These are phyloP conservation scores for Leistus spinibarbis DNA, from an alignment of 2,888 invertebrate genomes.

Conservation along the genomic window DNA sequence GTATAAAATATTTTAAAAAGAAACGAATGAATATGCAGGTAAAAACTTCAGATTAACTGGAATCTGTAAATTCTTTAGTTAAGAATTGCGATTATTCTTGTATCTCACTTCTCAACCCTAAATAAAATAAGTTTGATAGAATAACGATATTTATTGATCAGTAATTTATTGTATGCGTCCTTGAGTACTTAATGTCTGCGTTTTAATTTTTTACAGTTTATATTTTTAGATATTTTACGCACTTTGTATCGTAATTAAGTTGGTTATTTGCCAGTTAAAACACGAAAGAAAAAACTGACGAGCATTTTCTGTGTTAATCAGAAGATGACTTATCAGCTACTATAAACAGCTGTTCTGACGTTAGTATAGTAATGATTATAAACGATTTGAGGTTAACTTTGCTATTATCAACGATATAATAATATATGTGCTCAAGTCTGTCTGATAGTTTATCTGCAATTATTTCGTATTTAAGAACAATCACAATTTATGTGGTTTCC, in stretches of 20 bases:
- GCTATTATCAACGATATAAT: not conserved
- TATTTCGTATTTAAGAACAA: not conserved
- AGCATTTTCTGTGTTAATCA: not conserved
- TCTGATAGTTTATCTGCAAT: not conserved
- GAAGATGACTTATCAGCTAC: not conserved
- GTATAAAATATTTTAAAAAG: no score
- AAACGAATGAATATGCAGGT: no score
- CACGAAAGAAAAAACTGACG: not conserved
- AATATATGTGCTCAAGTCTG: no score
- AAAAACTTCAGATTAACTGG: no score
- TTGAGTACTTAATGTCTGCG: not conserved
- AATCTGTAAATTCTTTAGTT: no score
- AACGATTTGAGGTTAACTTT: not conserved
- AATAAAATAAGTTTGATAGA: not conserved
- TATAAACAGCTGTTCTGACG: not conserved
- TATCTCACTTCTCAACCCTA: no score
- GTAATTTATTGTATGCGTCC: not conserved
- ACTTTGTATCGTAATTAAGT: constrained; percentile 19
- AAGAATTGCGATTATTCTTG: no score
- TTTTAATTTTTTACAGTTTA: constrained; percentile 18
- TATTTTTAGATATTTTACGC: constrained; percentile 23
- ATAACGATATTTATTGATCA: not conserved
- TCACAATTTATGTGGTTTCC: not conserved
- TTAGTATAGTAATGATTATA: not conserved
- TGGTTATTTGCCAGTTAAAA: constrained; percentile 9